Evolutionary conservation across 2,888 invertebrate genomes (phyloP).

Genomic region (Nephrotoma appendiculata): DNA sequence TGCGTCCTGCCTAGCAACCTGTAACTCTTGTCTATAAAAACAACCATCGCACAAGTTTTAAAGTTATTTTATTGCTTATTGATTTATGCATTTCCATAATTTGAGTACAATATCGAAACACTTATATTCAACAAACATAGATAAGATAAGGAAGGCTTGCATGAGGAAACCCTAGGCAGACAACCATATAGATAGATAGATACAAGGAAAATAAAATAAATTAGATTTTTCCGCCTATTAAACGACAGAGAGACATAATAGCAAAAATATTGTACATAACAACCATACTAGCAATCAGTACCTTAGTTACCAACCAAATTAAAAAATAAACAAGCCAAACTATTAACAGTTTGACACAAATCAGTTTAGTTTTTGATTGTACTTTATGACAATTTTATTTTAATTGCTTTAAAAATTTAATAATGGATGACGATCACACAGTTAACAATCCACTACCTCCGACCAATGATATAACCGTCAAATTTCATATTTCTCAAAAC

Average conservation of each 20-base stretch:
- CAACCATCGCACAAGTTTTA: too few relatives aligned
- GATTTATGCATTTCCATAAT: too few relatives aligned
- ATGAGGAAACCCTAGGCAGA: too few relatives aligned
- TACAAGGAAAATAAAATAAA: too few relatives aligned
- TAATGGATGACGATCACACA: not conserved
- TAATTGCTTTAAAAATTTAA: not conserved
- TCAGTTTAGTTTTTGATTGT: not conserved
- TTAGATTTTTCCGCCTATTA: too few relatives aligned
- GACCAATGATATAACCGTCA: conserved; percentile 26
- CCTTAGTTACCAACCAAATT: not conserved
- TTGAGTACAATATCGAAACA: too few relatives aligned
- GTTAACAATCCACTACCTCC: not conserved
- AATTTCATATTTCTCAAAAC: conserved; percentile 24
- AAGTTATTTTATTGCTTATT: too few relatives aligned
- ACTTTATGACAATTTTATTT: not conserved
- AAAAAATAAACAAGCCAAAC: not conserved
- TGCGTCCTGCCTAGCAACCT: too few relatives aligned
- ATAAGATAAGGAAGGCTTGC: too few relatives aligned
- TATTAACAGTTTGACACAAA: not conserved
- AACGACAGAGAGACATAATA: not conserved
- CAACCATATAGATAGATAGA: too few relatives aligned
- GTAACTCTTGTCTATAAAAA: too few relatives aligned
- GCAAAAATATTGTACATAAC: not conserved
- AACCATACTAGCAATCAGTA: not conserved
- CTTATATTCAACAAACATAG: too few relatives aligned